Evolutionary conservation across 2,888 invertebrate genomes (phyloP), one percentile per base, ranked within the genome.

Genomic region (Ormyrus pomaceus): DNA sequence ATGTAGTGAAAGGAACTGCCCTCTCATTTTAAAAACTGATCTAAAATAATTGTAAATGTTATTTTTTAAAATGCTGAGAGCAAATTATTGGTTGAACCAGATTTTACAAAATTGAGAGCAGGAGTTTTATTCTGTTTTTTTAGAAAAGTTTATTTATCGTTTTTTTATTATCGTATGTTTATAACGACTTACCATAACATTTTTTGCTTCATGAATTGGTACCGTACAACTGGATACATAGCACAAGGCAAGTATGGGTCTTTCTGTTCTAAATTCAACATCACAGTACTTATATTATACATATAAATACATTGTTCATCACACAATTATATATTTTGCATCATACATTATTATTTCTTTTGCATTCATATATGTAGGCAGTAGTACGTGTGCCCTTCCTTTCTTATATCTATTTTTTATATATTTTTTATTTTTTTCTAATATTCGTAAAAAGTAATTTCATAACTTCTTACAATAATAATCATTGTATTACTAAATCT

Each of bases 231-330:
- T 89, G 89, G 89, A 89, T 88, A 87, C 86, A 87, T 89, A 89
- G 89, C 87, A 86, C 89, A 89, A 89, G 89, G 89, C 89, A 89
- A 89, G 89, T 89, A 89, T 89, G 87, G 87, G 87, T 87, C 84
- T 79, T 79, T 82, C 75, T 80, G 80, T 83, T 76, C 34, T 72
- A 73, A 83, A 71, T 76, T 82, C 77, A 65, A 79, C 66, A 80
- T 82, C 69, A 78, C 69, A 72, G 66, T 78, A 73, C 13, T 66
- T 81, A 68, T 78, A 71, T 75, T 66, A 50, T 66, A 72, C 75
- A 74, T 46, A 73, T 79, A 71, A 64, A 69, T 69, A 76, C 59
- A 81, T 79, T 59, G 76, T 68, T 81, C 65, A 65, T 77, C 58
- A 78, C 81, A 81, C 76, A 82, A 61, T 69, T 66, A 19, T 78